These are phyloP conservation scores for Nasonia longicornis DNA, from an alignment of 1,140 invertebrate genomes.

Conservation along the genomic window DNA sequence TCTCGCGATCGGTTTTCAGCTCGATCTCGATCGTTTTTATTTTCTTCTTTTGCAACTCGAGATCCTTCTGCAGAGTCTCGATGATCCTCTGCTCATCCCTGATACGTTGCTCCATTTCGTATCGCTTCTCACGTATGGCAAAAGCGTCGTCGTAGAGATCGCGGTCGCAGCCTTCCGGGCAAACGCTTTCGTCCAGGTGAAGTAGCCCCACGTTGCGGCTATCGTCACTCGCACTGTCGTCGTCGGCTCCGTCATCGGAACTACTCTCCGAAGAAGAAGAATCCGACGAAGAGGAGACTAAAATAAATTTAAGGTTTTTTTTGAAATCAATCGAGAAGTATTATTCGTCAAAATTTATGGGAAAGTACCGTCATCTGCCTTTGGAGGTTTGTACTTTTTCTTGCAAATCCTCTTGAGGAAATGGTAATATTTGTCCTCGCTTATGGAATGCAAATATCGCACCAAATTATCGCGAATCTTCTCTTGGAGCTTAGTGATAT, in stretches of 20 bases:
- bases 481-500: slow-evolving; percentile 69
- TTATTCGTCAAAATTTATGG: neutral
- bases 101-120: slow-evolving; percentile 64
- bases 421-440: slow-evolving; percentile 80
- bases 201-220: slow-evolving; percentile 74
- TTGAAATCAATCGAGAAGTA: neutral
- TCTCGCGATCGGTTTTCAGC: slow-evolving; percentile 54
- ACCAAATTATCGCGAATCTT: slow-evolving; percentile 71
- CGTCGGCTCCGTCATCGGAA: slow-evolving; percentile 63
- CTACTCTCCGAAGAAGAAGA: slow-evolving; percentile 71
- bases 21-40: slow-evolving; percentile 57
- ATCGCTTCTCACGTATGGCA: slow-evolving; percentile 71
- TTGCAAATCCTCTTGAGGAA: slow-evolving; percentile 83
- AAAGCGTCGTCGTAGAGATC: slow-evolving; percentile 77
- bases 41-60: slow-evolving; percentile 59
- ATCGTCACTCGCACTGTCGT: slow-evolving; percentile 61
- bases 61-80: slow-evolving; percentile 64
- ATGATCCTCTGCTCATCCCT: slow-evolving; percentile 64
- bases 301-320: neutral
- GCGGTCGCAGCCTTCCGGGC: slow-evolving; percentile 80
- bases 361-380: slow-evolving; percentile 62
- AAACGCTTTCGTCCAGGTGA: slow-evolving; percentile 79
- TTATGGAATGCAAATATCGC: slow-evolving; percentile 73
- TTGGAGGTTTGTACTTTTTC: slow-evolving; percentile 77
- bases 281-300: slow-evolving; percentile 51